Conservation (phyloP, 2,113 vertebrate genomes). For the Eolophus roseicapilla region DNA sequence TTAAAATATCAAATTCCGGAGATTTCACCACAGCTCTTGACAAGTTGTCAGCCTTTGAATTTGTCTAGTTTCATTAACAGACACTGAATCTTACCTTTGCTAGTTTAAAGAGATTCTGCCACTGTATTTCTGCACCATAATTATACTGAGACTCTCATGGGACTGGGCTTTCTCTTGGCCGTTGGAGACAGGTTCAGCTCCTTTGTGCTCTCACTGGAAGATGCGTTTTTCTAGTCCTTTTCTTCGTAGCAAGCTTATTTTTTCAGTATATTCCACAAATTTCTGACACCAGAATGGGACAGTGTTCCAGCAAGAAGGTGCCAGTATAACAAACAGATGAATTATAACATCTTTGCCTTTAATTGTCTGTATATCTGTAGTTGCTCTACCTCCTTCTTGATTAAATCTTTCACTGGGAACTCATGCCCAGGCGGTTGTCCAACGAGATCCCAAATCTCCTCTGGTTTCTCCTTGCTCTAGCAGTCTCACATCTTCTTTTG, state of each 20-base stretch:
- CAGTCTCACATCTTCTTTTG: background rate
- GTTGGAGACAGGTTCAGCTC: background rate
- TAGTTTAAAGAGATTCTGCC: background rate
- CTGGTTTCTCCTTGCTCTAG: background rate
- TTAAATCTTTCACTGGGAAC: background rate
- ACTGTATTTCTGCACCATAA: accelerated
- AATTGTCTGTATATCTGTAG: background rate
- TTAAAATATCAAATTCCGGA: background rate
- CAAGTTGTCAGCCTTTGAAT: background rate
- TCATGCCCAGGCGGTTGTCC: background rate
- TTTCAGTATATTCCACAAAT: background rate
- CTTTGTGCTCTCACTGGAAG: background rate
- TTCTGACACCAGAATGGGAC: background rate
- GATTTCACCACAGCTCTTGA: background rate
- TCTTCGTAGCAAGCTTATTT: background rate
- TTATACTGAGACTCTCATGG: background rate
- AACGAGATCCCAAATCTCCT: background rate
- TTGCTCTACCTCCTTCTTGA: background rate
- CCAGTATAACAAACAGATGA: background rate
- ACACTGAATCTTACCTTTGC: background rate
- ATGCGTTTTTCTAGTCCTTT: background rate
- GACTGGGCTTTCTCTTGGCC: background rate
- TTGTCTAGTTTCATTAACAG: background rate
- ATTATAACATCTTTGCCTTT: background rate
- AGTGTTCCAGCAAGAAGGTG: background rate